Percentiles rank a stretch among this genome's conserved stretches.
phyloP scores from a whole-genome alignment of 2,113 vertebrate genomes.

The Rhipidura dahli region DNA sequence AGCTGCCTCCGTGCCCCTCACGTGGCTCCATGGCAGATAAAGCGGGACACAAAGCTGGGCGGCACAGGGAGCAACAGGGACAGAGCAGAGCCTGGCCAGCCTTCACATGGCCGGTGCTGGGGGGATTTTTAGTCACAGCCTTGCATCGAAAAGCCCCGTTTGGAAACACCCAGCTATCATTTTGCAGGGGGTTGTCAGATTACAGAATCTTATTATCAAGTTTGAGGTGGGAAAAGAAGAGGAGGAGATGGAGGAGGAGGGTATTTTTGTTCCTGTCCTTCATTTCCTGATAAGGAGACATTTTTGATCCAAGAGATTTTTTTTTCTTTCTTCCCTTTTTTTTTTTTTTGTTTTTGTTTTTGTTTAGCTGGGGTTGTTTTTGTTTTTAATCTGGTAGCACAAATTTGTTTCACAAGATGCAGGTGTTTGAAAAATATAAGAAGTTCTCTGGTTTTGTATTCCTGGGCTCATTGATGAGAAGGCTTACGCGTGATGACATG shows the following conservation, averaged over 20 bases:
- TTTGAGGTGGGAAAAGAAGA: constrained; percentile 48
- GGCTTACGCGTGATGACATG: constrained; percentile 17
- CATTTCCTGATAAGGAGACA: constrained; percentile 44
- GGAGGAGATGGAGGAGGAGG: constrained; percentile 50
- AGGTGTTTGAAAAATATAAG: constrained; percentile 44
- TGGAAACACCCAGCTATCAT: neutral
- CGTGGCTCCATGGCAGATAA: neutral
- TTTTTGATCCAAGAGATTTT: constrained; percentile 9
- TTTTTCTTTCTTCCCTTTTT: neutral
- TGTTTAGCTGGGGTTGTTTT: neutral
- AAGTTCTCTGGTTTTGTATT: constrained; percentile 4
- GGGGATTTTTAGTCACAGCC: neutral
- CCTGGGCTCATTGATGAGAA: constrained; percentile 44
- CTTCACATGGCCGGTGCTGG: neutral
- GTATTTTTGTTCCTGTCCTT: constrained; percentile 56
- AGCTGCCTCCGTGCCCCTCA: neutral
- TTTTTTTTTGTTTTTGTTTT: too few species aligned
- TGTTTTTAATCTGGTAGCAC: neutral
- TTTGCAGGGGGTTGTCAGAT: neutral
- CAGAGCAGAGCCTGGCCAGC: neutral
- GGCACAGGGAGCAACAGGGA: neutral
- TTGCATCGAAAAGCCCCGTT: neutral
- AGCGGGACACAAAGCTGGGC: neutral
- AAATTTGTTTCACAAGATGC: constrained; percentile 33
- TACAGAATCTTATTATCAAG: constrained; percentile 20